Conservation (phyloP, 2,113 vertebrate genomes). For the Ctenodactylus gundi region DNA sequence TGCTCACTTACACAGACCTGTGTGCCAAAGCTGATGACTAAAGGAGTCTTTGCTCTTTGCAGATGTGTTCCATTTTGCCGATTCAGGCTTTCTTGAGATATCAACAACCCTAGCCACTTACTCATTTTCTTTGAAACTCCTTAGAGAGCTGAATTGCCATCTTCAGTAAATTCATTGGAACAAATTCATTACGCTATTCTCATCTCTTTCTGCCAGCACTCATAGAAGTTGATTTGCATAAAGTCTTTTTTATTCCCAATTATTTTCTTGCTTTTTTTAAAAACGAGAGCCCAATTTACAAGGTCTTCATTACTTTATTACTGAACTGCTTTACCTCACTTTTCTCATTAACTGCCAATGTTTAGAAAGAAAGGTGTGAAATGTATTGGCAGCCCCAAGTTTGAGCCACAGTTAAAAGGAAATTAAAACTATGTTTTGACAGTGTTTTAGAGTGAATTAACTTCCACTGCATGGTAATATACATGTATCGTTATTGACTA, state of each 20-base stretch:
- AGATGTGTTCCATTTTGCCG: conserved; percentile 30
- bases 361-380: neutral
- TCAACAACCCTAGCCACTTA: neutral
- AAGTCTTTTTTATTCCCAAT: conserved; percentile 39
- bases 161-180: conserved; percentile 61
- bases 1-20: neutral
- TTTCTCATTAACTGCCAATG: conserved; percentile 46
- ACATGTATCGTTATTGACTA: neutral
- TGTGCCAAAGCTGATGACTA: conserved; percentile 3
- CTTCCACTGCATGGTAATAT: neutral
- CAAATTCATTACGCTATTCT: conserved; percentile 58
- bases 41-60: conserved; percentile 39
- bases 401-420: conserved; percentile 28
- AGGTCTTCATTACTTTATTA: conserved; percentile 62
- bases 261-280: conserved; percentile 53
- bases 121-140: conserved; percentile 17
- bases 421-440: conserved; percentile 66
- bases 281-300: conserved; percentile 50
- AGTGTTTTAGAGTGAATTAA: conserved; percentile 48
- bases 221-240: conserved; percentile 39
- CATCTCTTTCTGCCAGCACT: conserved; percentile 15
- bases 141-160: conserved; percentile 29
- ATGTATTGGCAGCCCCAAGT: conserved; percentile 44
- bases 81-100: conserved; percentile 28
- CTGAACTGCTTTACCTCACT: conserved; percentile 30